Conservation (phyloP, 2,888 invertebrate species). For the Trichopoda pennipes region DNA sequence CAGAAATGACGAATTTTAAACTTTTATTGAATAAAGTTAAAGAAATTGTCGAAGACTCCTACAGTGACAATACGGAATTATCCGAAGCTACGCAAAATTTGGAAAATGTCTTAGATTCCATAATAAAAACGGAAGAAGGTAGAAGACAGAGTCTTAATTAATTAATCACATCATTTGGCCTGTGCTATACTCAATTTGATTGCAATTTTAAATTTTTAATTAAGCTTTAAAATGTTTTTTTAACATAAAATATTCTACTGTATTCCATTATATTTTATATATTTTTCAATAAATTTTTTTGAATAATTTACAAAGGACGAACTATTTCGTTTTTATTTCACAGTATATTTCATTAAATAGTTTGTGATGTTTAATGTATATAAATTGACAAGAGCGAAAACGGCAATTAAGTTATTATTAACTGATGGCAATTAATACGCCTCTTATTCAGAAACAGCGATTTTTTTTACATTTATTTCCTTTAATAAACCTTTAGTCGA, state of each 20-base stretch:
- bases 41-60: slow-evolving; percentile 80
- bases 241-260: not conserved
- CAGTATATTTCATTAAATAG: no score
- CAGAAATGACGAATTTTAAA: slow-evolving; percentile 79
- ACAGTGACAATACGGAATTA: slow-evolving; percentile 80
- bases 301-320: no score
- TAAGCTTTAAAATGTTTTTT: slow-evolving; percentile 48
- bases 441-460: no score
- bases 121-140: slow-evolving; percentile 79
- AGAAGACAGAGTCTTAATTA: slow-evolving; percentile 72
- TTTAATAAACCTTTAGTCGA: no score
- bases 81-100: slow-evolving; percentile 80
- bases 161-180: slow-evolving; percentile 3
- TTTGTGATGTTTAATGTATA: no score
- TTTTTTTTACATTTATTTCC: no score
- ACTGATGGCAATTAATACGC: no score
- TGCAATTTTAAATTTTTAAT: slow-evolving; percentile 47
- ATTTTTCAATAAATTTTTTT: slow-evolving; percentile 1
- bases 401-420: no score
- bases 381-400: no score
- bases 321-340: no score
- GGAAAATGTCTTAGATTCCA: slow-evolving; percentile 79
- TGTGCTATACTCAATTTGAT: slow-evolving; percentile 4
- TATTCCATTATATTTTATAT: slow-evolving; percentile 21
- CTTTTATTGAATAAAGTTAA: slow-evolving; percentile 78